Base-by-base conservation (phyloP, 2,113 vertebrate species). In the Acanthisitta chloris region DNA sequence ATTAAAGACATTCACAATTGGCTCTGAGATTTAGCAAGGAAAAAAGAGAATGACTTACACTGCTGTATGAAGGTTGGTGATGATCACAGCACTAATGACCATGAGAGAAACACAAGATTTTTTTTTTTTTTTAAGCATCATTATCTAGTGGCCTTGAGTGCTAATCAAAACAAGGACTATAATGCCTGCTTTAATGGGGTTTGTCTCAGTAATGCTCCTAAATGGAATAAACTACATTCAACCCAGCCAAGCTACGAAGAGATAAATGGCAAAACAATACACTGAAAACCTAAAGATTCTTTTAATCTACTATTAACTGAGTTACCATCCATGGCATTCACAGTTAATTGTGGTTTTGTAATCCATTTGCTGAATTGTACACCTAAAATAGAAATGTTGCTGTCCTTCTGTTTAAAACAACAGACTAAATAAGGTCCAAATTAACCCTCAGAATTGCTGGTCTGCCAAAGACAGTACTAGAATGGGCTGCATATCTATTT, bases 131-230 rank as follows among this genome's bases (percentile, higher is more conserved):
- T 33, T 21, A 81, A 78, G 65, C 67, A 88, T 88, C 55, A 55
- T 92, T 93, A 94, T 96, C 76, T 64, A 74, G 51, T 84, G 93
- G 90, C 82, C 59, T 67, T 88, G 88, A 96, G 76, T 84, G 90
- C 90, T 95, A 95, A 96, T 90, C 93, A 96, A 95, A 96, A 83
- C 79, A 95, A 81, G 48, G 55, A 64, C 69, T 88, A 31, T 78
- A 96, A 94, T 92, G 94, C 57, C 82, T 81, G 54, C 72, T 86
- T 90, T 95, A 94, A 96, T 92, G 67, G 82, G n/a, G 85, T 96
- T 94, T 93, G 55, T 83, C 82, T 94, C 94, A 93, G 85, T 90
- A 90, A 92, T 81, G 82, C 69, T 94, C 24, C 76, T 96, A 94
- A 95, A 92, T 74, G 55, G 55, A 93, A 96, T 34, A 88, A 96